phyloP scores from a whole-genome alignment of 2,888 invertebrate species.

The Xestia rhomboidea region DNA sequence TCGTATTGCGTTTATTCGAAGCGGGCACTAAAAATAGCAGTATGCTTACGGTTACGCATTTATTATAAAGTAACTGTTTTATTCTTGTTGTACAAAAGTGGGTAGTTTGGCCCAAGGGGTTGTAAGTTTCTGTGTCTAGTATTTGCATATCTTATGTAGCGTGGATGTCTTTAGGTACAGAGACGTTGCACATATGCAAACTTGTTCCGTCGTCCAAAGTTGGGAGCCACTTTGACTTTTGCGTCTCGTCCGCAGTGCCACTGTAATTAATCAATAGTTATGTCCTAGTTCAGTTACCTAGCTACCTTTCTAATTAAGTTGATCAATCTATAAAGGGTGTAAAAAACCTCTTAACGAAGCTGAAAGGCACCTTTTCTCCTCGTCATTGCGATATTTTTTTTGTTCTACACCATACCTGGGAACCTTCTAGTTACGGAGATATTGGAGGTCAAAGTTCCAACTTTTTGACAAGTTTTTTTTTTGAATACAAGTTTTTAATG shows the following conservation, averaged over 20 bases:
- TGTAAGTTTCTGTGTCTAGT: neutral
- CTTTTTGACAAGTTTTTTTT: too few relatives aligned
- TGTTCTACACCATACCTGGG: too few relatives aligned
- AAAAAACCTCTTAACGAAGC: too few relatives aligned
- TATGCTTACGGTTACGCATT: conserved; percentile 68
- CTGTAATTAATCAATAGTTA: neutral
- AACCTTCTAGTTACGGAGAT: too few relatives aligned
- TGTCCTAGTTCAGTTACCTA: neutral
- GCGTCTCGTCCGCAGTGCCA: neutral
- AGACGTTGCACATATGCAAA: neutral
- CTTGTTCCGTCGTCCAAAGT: neutral
- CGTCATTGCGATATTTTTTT: too few relatives aligned
- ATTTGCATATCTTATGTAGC: conserved; percentile 4
- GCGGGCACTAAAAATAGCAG: conserved; percentile 67
- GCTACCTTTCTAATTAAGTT: too few relatives aligned
- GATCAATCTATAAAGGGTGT: too few relatives aligned
- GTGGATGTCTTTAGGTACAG: neutral
- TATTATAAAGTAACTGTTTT: conserved; percentile 27
- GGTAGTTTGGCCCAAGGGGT: neutral
- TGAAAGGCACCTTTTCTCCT: too few relatives aligned
- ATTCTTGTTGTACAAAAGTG: conserved; percentile 3
- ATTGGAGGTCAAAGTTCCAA: too few relatives aligned
- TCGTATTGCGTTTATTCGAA: conserved; percentile 73
- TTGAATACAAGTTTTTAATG: too few relatives aligned
- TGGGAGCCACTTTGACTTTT: neutral